phyloP scores from a whole-genome alignment of 2,113 vertebrate species.

The Bubo bubo region DNA sequence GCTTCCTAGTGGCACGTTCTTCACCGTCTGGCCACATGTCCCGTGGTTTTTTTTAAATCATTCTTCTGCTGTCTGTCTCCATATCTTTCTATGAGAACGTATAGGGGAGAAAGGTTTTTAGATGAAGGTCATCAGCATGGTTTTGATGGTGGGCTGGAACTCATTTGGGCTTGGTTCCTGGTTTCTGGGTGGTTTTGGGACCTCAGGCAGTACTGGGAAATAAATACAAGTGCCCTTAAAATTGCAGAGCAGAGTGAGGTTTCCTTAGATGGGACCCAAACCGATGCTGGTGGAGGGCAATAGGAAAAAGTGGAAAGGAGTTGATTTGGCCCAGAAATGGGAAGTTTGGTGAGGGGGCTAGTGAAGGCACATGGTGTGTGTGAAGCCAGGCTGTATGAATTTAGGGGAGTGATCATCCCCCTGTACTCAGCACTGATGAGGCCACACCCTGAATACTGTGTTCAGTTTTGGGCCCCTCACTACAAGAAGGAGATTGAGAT shows the following conservation, averaged over 20 bases:
- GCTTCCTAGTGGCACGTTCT: background rate
- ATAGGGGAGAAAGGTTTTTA: background rate
- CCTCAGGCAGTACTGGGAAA: background rate
- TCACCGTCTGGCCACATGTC: background rate
- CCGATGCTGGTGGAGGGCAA: background rate
- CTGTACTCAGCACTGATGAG: background rate
- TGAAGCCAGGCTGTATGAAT: background rate
- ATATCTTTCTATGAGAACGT: background rate
- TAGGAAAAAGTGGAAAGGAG: background rate
- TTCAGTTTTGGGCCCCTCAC: background rate
- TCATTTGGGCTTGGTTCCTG: background rate
- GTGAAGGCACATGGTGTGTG: background rate
- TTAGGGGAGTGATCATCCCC: background rate
- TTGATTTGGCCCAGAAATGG: background rate
- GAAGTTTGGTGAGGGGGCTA: background rate
- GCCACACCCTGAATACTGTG: rapidly evolving
- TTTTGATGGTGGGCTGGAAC: background rate
- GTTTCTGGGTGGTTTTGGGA: background rate
- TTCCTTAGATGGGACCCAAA: background rate
- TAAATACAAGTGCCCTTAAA: background rate
- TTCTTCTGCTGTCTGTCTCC: background rate
- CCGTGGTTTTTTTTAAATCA: background rate
- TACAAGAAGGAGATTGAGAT: background rate
- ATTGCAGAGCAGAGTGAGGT: background rate
- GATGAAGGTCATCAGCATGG: background rate